Conservation (phyloP, 2,113 vertebrate species). For the Nothocercus nigrocapillus region DNA sequence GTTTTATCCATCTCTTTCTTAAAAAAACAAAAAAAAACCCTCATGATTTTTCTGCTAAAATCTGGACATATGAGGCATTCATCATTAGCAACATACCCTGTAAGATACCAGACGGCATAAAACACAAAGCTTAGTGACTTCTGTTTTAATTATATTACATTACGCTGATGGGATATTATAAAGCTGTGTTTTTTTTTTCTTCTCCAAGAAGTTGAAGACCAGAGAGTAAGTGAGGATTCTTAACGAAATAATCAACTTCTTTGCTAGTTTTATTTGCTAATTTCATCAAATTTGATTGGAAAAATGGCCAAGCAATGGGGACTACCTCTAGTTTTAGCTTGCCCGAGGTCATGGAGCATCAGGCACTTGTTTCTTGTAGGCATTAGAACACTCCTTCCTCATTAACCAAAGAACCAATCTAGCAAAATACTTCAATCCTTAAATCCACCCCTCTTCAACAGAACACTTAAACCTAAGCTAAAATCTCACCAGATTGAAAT, state of each 20-base stretch:
- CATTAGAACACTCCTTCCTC: neutral
- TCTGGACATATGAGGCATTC: neutral
- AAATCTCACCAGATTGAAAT: slow-evolving; percentile 32
- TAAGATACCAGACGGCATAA: neutral
- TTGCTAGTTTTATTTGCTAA: neutral
- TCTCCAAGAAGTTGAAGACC: neutral
- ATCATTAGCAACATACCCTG: neutral
- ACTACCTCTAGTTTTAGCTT: neutral
- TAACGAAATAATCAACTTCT: neutral
- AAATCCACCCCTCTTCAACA: slow-evolving; percentile 44
- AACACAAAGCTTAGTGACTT: slow-evolving; percentile 5
- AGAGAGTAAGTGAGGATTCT: neutral
- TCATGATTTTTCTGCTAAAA: neutral
- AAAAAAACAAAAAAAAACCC: neutral
- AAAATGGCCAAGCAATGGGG: neutral
- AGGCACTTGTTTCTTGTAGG: neutral
- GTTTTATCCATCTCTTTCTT: neutral
- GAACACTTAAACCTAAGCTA: slow-evolving; percentile 10
- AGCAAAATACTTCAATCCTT: slow-evolving; percentile 49
- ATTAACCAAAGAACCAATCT: slow-evolving; percentile 18
- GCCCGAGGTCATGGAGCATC: neutral
- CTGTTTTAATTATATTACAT: slow-evolving; percentile 3
- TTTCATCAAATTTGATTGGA: neutral
- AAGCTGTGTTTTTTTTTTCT: neutral
- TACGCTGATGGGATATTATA: neutral